Conservation (phyloP, 1,140 invertebrate species). For the Yoshiicerus persimilis region DNA sequence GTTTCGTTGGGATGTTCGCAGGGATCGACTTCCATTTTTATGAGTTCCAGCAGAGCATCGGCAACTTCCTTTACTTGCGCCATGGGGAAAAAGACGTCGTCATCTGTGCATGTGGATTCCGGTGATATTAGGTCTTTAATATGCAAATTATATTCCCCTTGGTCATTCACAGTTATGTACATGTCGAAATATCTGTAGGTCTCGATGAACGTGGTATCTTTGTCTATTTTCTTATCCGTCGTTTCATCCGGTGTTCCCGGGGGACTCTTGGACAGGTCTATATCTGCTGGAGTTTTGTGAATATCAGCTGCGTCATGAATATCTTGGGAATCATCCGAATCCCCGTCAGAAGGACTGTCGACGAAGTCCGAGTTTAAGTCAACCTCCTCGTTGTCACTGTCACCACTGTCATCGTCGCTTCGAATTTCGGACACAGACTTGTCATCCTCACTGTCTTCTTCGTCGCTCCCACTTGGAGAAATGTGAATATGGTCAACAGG, state of each 20-base stretch:
- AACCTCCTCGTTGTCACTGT: too few species aligned
- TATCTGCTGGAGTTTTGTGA: neutral
- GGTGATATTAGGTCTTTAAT: neutral
- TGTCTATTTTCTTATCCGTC: neutral
- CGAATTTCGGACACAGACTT: too few species aligned
- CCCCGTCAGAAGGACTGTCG: neutral
- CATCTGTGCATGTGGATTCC: neutral
- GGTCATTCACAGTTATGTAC: neutral
- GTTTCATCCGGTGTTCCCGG: neutral
- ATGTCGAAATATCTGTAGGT: neutral
- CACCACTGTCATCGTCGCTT: too few species aligned
- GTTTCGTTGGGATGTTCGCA: neutral
- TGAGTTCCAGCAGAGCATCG: neutral
- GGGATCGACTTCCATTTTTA: neutral
- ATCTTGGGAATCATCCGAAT: too few species aligned
- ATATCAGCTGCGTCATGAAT: too few species aligned
- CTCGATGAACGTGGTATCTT: too few species aligned
- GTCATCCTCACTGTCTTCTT: too few species aligned
- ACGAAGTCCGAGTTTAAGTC: too few species aligned
- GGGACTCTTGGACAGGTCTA: neutral
- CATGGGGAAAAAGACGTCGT: neutral
- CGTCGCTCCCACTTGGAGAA: too few species aligned
- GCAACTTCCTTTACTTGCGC: neutral
- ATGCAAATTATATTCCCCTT: neutral
- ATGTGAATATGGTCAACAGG: too few species aligned